phyloP scores from a whole-genome alignment of 2,113 vertebrate genomes.

The Upupa epops region DNA sequence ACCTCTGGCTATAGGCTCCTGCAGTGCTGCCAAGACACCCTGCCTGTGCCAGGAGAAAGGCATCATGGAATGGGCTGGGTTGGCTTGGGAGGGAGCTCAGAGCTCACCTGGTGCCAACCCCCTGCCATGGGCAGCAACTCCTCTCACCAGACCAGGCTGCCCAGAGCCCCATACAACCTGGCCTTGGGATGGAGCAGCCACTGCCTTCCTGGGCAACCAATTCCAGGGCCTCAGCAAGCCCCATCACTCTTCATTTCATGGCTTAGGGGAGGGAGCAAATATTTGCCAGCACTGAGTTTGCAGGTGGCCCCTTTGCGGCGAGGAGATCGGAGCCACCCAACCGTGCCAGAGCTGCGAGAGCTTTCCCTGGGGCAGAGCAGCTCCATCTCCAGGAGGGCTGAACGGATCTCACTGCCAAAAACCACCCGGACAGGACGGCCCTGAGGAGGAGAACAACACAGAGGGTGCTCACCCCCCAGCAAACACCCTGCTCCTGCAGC shows the following conservation, averaged over 20 bases:
- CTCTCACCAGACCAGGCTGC: too few species aligned
- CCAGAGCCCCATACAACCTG: too few species aligned
- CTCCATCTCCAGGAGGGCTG: constrained; percentile 72
- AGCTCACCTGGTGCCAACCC: too few species aligned
- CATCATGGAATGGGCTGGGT: too few species aligned
- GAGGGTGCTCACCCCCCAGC: too few species aligned
- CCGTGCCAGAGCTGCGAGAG: constrained; percentile 75
- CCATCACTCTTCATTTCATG: not conserved
- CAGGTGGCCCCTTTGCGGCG: constrained; percentile 67
- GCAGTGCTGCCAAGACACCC: too few species aligned
- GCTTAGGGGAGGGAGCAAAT: not conserved
- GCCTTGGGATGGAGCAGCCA: too few species aligned
- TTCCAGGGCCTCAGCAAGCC: not conserved
- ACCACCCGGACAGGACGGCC: constrained; percentile 68
- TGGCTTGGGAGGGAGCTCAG: too few species aligned
- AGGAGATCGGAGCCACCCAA: constrained; percentile 79
- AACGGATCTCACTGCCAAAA: constrained; percentile 79
- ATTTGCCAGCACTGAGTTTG: constrained; percentile 70
- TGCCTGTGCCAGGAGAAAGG: too few species aligned
- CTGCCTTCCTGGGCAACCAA: not conserved
- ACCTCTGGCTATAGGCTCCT: fast-evolving
- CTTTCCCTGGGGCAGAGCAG: constrained; percentile 83
- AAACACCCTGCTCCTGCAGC: constrained; percentile 48
- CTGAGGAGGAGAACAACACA: constrained; percentile 73
- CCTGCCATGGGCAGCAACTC: too few species aligned